phyloP scores from a whole-genome alignment of 2,888 invertebrate species.

The Aphodius granarius region DNA sequence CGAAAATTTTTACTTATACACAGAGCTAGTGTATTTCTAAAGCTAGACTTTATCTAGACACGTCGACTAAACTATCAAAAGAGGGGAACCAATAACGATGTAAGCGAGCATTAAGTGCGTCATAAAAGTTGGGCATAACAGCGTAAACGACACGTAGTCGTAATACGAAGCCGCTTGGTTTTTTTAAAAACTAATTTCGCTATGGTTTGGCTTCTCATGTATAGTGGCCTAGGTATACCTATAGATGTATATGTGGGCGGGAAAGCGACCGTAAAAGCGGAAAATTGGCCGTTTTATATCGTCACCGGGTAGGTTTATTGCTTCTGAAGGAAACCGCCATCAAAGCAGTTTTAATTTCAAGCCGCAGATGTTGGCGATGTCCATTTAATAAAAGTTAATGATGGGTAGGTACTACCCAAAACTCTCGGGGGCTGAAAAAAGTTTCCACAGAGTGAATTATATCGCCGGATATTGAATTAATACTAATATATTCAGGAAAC shows the following conservation, averaged over 20 bases:
- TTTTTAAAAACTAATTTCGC: not conserved
- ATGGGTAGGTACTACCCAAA: not conserved
- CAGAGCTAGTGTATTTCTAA: too few species aligned
- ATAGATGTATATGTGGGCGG: not conserved
- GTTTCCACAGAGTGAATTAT: not conserved
- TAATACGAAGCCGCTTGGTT: not conserved
- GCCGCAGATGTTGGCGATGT: not conserved
- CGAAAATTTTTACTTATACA: too few species aligned
- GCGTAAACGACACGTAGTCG: not conserved
- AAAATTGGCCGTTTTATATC: not conserved
- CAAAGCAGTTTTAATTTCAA: not conserved
- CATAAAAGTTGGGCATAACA: not conserved
- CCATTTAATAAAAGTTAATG: not conserved
- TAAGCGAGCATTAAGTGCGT: not conserved
- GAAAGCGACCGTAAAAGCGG: not conserved
- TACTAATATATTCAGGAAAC: not conserved
- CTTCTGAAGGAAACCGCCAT: not conserved
- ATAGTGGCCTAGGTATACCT: not conserved
- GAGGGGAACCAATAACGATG: not conserved
- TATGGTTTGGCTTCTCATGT: not conserved
- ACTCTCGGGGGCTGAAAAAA: not conserved
- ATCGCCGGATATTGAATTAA: not conserved
- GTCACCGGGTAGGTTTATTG: not conserved
- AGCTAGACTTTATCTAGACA: not conserved
- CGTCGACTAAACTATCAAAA: not conserved